Evolutionary conservation across 2,888 invertebrate genomes (phyloP).

Genomic region (Congeria kusceri): DNA sequence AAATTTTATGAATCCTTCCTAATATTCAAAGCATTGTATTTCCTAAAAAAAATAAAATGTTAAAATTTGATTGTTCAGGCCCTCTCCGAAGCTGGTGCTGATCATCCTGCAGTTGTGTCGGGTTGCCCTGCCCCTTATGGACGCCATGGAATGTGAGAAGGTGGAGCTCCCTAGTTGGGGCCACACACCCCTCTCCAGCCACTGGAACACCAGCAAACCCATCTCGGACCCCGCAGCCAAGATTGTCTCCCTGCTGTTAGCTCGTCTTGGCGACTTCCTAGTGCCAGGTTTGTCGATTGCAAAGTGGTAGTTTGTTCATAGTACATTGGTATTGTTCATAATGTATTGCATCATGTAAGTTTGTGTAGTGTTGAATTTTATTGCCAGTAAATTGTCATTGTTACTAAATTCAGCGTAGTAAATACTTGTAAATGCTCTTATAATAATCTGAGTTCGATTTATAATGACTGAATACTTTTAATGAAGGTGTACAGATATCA

Average conservation of each 20-base stretch:
- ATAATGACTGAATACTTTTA: no score
- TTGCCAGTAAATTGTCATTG: no score
- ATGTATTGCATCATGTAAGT: no score
- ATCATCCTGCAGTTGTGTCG: conserved; percentile 85
- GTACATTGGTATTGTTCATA: no score
- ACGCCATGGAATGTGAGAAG: conserved; percentile 81
- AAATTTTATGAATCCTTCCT: no score
- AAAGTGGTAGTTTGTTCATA: no score
- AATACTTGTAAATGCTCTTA: no score
- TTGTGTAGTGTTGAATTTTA: no score
- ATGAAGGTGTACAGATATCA: no score
- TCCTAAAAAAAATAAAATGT: background rate
- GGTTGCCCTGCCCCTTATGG: conserved; percentile 84
- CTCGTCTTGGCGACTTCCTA: conserved; percentile 85
- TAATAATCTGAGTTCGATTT: no score
- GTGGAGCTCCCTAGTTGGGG: conserved; percentile 84
- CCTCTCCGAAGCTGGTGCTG: conserved; percentile 84
- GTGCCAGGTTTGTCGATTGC: conserved; percentile 80
- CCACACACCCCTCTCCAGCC: conserved; percentile 71
- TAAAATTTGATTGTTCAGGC: no score
- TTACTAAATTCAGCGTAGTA: no score
- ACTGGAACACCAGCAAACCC: conserved; percentile 75
- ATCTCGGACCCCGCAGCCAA: conserved; percentile 82
- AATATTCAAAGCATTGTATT: background rate
- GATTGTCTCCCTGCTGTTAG: conserved; percentile 84